Base-by-base conservation (phyloP, 53 echinoderm and acorn worm species). In the Paracentrotus lividus region DNA sequence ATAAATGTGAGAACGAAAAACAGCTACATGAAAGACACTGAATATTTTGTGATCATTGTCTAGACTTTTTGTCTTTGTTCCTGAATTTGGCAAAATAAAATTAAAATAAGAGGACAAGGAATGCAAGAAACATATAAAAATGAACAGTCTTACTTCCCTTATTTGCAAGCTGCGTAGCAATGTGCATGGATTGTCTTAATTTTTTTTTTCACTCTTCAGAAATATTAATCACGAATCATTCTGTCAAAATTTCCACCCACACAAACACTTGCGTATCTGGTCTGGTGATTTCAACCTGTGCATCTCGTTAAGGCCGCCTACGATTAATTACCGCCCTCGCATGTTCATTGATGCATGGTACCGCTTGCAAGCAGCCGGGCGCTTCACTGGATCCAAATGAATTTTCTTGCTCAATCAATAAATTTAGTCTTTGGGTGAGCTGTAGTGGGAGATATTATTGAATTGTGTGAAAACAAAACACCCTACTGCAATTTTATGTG, bases 291-390 rank as follows among this genome's bases (percentile, higher is more conserved):
- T 81, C 81, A 81, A 81, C 47, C 81, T 81, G 81, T 81, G 81
- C 81, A 49, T 44, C 49, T 81, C 81, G 27, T 81, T 49, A 81
- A 0, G 81, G 47, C 26, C 9, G 2, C 47, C 47, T 47, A 2
- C 45, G 23, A 81, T 81, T 81, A 47, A 81, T 81, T 81, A 81
- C 45, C 45, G 81, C 81, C 81, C 81, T 81, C 49, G 45, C 81
- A n/a, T 81, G 81, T 44, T 45, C 81, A 44, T 45, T 26, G 45
- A 81, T n/a, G 24, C 47, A 81, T 47, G 81, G 14, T 47, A 81
- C 47, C 81, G 4, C 27, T 45, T 47, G 45, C 12, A 81, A 81
- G 26, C 81, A 44, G 26, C 14, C 9, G 47, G 2, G n/a, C 13
- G 26, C 26, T 78, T 26, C 77, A 42, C 23, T 77, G 43, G 77